phyloP scores from a whole-genome alignment of 2,888 invertebrate species.

The Cyrtodaria siliqua region DNA sequence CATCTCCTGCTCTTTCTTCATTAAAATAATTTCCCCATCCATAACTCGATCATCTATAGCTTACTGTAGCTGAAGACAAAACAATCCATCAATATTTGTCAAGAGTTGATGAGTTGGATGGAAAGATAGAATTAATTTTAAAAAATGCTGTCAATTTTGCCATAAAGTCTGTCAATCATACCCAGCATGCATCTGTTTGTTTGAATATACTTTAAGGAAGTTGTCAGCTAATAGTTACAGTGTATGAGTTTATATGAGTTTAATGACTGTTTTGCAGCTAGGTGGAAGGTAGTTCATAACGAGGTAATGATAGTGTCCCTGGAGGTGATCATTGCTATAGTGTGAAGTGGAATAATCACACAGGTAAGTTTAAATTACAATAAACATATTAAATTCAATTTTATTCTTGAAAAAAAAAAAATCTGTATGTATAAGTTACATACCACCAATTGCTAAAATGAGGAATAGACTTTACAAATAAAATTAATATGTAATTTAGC shows the following conservation, averaged over 20 bases:
- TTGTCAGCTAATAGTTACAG: conserved; percentile 13
- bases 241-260: not conserved
- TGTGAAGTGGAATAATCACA: too few species aligned
- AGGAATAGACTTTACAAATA: too few species aligned
- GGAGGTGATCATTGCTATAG: too few species aligned
- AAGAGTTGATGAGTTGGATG: conserved; percentile 6
- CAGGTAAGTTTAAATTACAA: too few species aligned
- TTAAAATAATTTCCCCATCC: too few species aligned
- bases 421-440: too few species aligned
- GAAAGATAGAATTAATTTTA: conserved; percentile 38
- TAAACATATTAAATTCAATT: too few species aligned
- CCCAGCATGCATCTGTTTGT: conserved; percentile 5
- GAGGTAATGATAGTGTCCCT: not conserved
- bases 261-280: not conserved
- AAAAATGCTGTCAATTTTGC: conserved; percentile 37
- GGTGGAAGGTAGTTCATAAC: not conserved
- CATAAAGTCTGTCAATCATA: conserved; percentile 29
- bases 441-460: too few species aligned
- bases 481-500: too few species aligned
- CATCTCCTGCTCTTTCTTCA: not conserved
- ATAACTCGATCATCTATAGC: too few species aligned
- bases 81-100: conserved; percentile 25
- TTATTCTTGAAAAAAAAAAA: too few species aligned
- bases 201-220: conserved; percentile 37
- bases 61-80: not conserved